Conservation (phyloP, 1,140 invertebrate species). For the Vollenhovia emeryi region DNA sequence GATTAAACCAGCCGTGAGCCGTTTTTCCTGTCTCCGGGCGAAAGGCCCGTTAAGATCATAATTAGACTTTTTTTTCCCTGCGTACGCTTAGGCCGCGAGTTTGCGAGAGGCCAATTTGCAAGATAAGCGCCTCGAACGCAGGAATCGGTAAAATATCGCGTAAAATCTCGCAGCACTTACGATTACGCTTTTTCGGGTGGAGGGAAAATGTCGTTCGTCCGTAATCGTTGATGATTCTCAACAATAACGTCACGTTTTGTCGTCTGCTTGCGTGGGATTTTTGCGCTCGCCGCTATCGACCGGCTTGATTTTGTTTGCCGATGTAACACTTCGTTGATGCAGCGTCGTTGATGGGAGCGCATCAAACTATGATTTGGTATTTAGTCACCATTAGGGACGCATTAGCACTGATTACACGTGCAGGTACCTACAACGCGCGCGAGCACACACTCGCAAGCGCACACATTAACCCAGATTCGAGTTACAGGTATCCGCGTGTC, state of each 20-base stretch:
- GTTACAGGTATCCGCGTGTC: slow-evolving; percentile 54
- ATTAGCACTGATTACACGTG: slow-evolving; percentile 83
- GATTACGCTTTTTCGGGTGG: not conserved
- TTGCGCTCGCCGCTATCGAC: slow-evolving; percentile 52
- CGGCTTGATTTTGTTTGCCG: slow-evolving; percentile 73
- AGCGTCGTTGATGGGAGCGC: slow-evolving; percentile 74
- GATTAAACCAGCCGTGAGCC: slow-evolving; percentile 72
- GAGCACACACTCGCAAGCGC: slow-evolving; percentile 59
- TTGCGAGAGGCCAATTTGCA: not conserved
- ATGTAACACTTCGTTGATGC: slow-evolving; percentile 73
- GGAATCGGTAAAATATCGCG: not conserved
- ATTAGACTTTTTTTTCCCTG: not conserved
- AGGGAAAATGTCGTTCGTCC: not conserved
- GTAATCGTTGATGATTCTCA: slow-evolving; percentile 2
- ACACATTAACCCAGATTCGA: slow-evolving; percentile 74
- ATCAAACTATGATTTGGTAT: slow-evolving; percentile 84
- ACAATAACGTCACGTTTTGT: slow-evolving; percentile 8
- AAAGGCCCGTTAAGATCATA: not conserved
- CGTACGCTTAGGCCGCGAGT: not conserved
- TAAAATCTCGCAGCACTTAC: not conserved
- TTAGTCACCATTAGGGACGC: slow-evolving; percentile 84
- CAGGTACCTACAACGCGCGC: slow-evolving; percentile 70
- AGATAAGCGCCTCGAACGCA: not conserved
- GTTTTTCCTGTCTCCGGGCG: not conserved
- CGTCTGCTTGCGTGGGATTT: slow-evolving; percentile 11